Percentiles rank a stretch among this genome's conserved stretches.
Conservation (phyloP, 2,113 vertebrate species). For the Gopherus flavomarginatus region DNA sequence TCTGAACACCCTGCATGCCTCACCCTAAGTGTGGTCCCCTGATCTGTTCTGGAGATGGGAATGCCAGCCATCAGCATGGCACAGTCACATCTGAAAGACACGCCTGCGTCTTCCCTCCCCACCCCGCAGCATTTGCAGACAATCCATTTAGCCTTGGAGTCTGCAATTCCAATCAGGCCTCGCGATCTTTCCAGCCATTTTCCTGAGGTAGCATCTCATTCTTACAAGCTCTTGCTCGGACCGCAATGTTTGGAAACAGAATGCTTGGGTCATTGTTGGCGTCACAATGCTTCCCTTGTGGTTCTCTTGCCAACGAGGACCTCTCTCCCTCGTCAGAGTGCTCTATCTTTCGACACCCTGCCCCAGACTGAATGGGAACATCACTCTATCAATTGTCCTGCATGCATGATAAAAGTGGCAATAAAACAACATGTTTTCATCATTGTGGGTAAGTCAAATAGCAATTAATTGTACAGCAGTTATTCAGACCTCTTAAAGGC, state of each 20-base stretch:
- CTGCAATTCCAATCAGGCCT: background rate
- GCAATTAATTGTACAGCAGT: background rate
- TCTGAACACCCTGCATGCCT: background rate
- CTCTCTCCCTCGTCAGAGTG: too few relatives aligned
- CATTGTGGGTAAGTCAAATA: background rate
- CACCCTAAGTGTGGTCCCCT: background rate
- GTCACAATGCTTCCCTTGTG: background rate
- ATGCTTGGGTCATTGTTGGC: background rate
- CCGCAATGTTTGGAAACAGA: background rate
- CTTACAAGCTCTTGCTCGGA: background rate
- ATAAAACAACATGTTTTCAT: background rate
- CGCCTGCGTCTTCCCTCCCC: rapidly evolving
- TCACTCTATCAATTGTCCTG: background rate
- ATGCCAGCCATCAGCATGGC: rapidly evolving
- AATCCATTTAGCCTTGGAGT: background rate
- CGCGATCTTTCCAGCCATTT: background rate
- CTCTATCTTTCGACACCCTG: rapidly evolving
- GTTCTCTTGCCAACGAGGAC: background rate
- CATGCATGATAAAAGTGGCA: background rate
- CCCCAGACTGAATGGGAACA: background rate
- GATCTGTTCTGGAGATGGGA: rapidly evolving
- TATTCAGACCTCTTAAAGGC: background rate
- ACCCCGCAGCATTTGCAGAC: background rate
- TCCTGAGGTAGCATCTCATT: background rate
- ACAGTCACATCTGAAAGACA: rapidly evolving